phyloP scores from a whole-genome alignment of 2,888 invertebrate species.

The Apocheima hispidaria region DNA sequence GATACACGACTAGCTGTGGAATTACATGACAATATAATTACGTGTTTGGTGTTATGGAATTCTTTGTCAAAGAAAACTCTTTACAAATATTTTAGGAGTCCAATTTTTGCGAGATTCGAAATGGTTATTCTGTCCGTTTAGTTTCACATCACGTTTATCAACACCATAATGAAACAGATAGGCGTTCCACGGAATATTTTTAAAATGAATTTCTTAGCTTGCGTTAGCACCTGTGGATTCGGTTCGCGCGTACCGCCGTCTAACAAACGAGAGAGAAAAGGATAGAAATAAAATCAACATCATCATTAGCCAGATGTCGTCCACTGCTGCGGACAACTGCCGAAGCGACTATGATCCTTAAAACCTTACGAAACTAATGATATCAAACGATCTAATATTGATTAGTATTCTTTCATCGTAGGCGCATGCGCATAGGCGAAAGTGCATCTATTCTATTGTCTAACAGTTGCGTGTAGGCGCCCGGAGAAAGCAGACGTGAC shows the following conservation, averaged over 20 bases:
- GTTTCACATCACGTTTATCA: not conserved
- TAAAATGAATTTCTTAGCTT: not conserved
- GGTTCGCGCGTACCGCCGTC: no score
- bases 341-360: no score
- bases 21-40: no score
- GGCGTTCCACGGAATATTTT: not conserved
- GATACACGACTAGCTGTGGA: no score
- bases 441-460: slow-evolving; percentile 13
- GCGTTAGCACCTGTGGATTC: no score
- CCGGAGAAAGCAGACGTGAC: slow-evolving; percentile 6
- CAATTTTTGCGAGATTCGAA: not conserved
- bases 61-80: not conserved
- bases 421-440: slow-evolving; percentile 5
- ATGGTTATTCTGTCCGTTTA: not conserved
- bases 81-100: not conserved
- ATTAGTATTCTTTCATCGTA: not conserved
- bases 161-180: not conserved
- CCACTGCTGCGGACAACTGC: no score
- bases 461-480: slow-evolving; percentile 15
- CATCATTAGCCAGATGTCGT: no score
- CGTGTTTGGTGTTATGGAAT: not conserved
- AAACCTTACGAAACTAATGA: no score
- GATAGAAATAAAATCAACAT: no score
- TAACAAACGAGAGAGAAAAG: no score
- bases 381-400: not conserved